Base-by-base conservation (phyloP, 2,797 vertebrate genomes). In the Neosilurus mollespiculum region DNA sequence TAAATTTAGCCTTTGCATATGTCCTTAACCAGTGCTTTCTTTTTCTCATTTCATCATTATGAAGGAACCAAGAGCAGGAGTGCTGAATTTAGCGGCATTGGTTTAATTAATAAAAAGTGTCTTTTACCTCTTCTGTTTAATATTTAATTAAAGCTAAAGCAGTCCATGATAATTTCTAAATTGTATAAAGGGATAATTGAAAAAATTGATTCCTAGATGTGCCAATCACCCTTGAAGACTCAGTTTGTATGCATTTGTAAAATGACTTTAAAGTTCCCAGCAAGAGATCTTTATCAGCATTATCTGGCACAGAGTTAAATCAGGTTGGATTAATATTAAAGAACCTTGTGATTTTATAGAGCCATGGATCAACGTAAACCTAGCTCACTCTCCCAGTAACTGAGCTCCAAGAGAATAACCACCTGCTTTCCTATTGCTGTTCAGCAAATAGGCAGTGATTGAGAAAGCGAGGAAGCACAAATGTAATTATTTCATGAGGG, bases 401-500 rank as follows among this genome's bases (percentile, higher is more conserved):
- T 49, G 75, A 61, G 58, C 14, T 24, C 30, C 11, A 54, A 70
- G 81, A 49, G 53, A 78, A 67, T 22, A 37, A 69, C 59, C 76
- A 64, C 76, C 76, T 79, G 77, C 77, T 79, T 53, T 79, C 49
- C 77, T 53, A 11, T 30, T 65, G 16, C 77, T 65, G 77, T 79
- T 53, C 77, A 66, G 43, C 61, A 65, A 65, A 79, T 79, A 14
- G 59, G 37, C 65, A 76, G 64, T 65, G 77, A 79, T 79, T 79
- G 75, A 85, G 83, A 53, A 80, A 77, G 66, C 83, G 61, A 81
- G 66, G 81, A 53, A 43, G 22, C 59, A 51, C 51, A 73, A 82
- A 84, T 87, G 81, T 37, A 85, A 85, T 85, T 85, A 82, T 79
- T 51, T 81, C 53, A 62, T 85, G 62, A 65, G 30, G 53, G 83